Evolutionary conservation across 2,888 invertebrate genomes (phyloP).

Genomic region (Eupelmus urozonus): DNA sequence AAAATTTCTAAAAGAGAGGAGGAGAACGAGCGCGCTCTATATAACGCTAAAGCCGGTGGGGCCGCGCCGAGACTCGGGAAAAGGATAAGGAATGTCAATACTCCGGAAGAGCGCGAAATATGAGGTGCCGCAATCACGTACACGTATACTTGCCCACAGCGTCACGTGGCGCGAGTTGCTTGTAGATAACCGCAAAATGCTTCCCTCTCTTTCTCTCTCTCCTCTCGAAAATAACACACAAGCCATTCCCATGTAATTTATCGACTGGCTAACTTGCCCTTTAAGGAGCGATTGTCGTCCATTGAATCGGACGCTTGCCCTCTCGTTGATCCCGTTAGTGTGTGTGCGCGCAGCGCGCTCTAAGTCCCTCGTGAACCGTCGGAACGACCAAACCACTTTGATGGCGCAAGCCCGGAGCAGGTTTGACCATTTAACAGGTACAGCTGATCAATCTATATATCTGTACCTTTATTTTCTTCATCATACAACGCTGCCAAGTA

Average conservation of each 20-base stretch:
- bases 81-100: conserved; percentile 35
- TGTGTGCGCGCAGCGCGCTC: conserved; percentile 4
- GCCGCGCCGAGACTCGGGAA: too few species aligned
- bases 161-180: neutral
- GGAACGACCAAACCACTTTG: neutral
- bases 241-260: conserved; percentile 21
- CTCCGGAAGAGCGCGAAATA: conserved; percentile 3
- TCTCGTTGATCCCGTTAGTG: conserved; percentile 17
- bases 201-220: neutral
- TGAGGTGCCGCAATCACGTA: conserved; percentile 38
- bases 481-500: too few species aligned
- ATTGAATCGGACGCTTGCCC: conserved; percentile 24
- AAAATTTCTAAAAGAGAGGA: neutral
- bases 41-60: too few species aligned
- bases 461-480: neutral
- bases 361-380: conserved; percentile 8
- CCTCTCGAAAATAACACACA: conserved; percentile 1
- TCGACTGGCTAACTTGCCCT: conserved; percentile 18
- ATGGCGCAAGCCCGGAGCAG: conserved; percentile 12
- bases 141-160: neutral
- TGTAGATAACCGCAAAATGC: conserved; percentile 1
- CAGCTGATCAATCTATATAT: neutral
- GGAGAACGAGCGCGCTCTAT: neutral
- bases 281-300: conserved; percentile 39
- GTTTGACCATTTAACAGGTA: conserved; percentile 45